These are phyloP conservation scores for Rhagonycha fulva DNA, from an alignment of 2,888 invertebrate genomes.

Conservation along the genomic window DNA sequence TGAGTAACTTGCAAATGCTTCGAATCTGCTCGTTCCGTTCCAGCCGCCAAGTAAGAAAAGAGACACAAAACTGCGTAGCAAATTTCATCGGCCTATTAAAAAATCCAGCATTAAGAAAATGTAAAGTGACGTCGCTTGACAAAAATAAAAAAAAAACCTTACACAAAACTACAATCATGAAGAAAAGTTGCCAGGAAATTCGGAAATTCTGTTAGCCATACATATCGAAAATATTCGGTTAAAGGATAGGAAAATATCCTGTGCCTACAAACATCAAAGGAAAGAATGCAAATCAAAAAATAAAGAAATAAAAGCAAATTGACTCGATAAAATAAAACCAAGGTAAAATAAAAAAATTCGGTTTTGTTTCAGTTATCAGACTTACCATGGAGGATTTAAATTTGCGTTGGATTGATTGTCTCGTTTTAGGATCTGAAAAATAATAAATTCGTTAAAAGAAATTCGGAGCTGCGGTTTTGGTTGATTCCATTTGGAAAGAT, in stretches of 20 bases:
- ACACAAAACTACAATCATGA: constrained; percentile 41
- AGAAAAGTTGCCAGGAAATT: constrained; percentile 35
- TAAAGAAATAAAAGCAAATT: constrained; percentile 19
- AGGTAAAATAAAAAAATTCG: not conserved
- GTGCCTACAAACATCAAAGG: constrained; percentile 68
- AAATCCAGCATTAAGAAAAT: not conserved
- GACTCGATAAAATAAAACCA: not conserved
- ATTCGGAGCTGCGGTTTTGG: too few species aligned
- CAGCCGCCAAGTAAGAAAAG: constrained; percentile 97
- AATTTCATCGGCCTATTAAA: constrained; percentile 92
- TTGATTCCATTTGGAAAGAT: too few species aligned
- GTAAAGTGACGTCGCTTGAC: not conserved
- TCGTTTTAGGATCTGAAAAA: constrained; percentile 93
- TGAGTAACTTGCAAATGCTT: constrained; percentile 33
- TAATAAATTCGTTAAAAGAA: not conserved
- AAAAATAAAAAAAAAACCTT: constrained; percentile 41
- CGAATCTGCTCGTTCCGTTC: constrained; percentile 63
- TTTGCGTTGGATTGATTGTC: constrained; percentile 94
- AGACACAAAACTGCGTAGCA: constrained; percentile 99
- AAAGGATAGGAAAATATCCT: constrained; percentile 73
- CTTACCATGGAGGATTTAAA: constrained; percentile 98
- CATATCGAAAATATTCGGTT: constrained; percentile 81
- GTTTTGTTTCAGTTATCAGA: constrained; percentile 33
- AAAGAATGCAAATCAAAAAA: constrained; percentile 39
- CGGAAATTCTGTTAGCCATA: constrained; percentile 56